Evolutionary conservation across 2,113 vertebrate species (phyloP), one percentile per base, ranked within the genome.

Genomic region (Synchiropus splendidus): DNA sequence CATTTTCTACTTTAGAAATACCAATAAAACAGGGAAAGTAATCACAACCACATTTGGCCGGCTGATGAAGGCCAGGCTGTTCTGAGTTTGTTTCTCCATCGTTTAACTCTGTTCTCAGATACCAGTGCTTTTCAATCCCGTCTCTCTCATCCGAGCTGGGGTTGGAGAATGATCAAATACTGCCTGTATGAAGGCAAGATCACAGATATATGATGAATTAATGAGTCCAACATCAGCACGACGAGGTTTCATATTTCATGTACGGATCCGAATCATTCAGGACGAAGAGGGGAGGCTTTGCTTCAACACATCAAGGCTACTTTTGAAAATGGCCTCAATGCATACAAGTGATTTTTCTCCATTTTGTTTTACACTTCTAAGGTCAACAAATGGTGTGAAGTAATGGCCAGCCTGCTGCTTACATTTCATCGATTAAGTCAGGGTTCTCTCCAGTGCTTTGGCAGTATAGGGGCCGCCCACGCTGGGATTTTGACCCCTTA

Each of bases 131-230:
- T 48, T 47, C 18, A 49, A 65, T 31, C 5, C 11, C 2, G 30
- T 48, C 31, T 11, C 40, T 45, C 52, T 49, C 17, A 38, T n/a
- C 16, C 11, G 12, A 16, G 31, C 47, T 47, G 38, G 31, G 42
- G 48, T 34, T 44, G 45, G 46, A 61, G 40, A 42, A 31, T 51
- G 36, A 60, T 70, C 42, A 74, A 69, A 69, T 67, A 69, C 8
- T 27, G 21, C 4, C 4, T 67, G 37, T 64, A 72, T 64, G 54
- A 56, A 66, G 41, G 61, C 51, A 11, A 56, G 48, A 61, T 70
- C 56, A 74, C 54, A 64, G 32, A 21, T 51, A 11, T 41, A 47
- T 12, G 17, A n/a, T 39, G 33, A 39, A 50, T 52, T 21, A 43
- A 62, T 48, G 40, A 36, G 39, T 59, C 38, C 45, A 12, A 58